Evolutionary conservation across 1,140 invertebrate species (phyloP).

Genomic region (Trichomalopsis sarcophagae): DNA sequence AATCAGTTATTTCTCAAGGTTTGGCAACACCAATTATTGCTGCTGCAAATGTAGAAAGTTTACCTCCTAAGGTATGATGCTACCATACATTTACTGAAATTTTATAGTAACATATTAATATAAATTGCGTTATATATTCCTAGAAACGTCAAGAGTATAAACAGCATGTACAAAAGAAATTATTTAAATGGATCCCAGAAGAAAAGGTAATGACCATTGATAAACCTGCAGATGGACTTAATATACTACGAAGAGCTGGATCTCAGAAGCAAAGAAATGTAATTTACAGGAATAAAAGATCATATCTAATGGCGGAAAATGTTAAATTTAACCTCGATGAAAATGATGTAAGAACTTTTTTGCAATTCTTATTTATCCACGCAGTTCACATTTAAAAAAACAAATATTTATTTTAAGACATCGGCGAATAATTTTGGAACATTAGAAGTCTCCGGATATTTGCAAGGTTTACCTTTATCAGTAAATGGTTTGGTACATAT

Average conservation of each 20-base stretch:
- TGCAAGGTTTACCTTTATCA: constrained; percentile 86
- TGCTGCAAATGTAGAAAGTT: constrained; percentile 84
- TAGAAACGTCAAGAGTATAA: constrained; percentile 84
- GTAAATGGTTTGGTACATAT: constrained; percentile 94
- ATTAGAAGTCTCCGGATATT: constrained; percentile 89
- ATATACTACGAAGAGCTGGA: constrained; percentile 86
- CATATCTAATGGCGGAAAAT: constrained; percentile 88
- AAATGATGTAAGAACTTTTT: constrained; percentile 54
- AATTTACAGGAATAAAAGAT: constrained; percentile 84
- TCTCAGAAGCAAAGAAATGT: constrained; percentile 86
- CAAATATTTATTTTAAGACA: constrained; percentile 54
- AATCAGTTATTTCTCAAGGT: constrained; percentile 86
- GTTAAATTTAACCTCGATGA: constrained; percentile 75
- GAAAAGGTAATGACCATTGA: constrained; percentile 89
- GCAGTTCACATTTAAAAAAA: constrained; percentile 8
- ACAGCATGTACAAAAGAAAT: constrained; percentile 83
- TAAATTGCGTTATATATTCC: constrained; percentile 45
- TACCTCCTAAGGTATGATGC: constrained; percentile 73
- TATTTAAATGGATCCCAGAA: constrained; percentile 87
- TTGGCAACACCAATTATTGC: constrained; percentile 87
- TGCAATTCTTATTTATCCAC: neutral
- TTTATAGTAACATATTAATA: constrained; percentile 31
- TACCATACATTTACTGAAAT: constrained; percentile 10
- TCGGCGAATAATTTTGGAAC: constrained; percentile 77
- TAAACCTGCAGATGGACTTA: constrained; percentile 84